phyloP scores from a whole-genome alignment of 2,113 vertebrate species.

The Elachura formosa region DNA sequence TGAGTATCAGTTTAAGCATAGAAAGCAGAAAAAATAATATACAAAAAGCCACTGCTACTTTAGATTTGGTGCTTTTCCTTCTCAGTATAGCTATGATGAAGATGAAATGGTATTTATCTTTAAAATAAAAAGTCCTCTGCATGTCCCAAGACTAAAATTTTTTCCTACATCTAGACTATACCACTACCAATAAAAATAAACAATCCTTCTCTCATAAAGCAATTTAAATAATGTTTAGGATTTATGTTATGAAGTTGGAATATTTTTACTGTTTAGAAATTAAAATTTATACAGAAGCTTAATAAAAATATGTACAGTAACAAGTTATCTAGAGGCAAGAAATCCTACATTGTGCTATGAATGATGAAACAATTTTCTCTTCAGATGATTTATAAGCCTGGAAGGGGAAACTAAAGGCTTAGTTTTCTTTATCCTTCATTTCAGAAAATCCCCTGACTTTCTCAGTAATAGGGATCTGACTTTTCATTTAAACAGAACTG shows the following conservation, averaged over 20 bases:
- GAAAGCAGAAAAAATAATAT: neutral
- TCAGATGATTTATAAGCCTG: neutral
- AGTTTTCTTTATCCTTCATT: neutral
- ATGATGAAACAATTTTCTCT: neutral
- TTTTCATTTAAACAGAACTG: neutral
- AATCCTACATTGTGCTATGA: neutral
- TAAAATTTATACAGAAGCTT: neutral
- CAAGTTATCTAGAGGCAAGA: neutral
- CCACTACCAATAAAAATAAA: neutral
- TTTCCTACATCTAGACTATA: neutral
- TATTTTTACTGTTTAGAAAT: neutral
- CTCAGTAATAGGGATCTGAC: neutral
- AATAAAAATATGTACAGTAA: neutral
- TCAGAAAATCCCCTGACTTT: neutral
- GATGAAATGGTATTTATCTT: neutral
- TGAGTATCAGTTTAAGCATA: neutral
- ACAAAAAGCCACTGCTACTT: neutral
- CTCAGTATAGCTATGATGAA: neutral
- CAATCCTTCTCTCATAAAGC: neutral
- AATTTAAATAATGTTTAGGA: neutral
- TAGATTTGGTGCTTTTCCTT: fast-evolving
- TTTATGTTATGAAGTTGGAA: neutral
- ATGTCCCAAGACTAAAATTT: neutral
- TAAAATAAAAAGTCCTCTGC: neutral
- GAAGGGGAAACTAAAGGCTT: neutral